Base-by-base conservation (phyloP, 2,113 vertebrate species). In the Callorhinus ursinus region DNA sequence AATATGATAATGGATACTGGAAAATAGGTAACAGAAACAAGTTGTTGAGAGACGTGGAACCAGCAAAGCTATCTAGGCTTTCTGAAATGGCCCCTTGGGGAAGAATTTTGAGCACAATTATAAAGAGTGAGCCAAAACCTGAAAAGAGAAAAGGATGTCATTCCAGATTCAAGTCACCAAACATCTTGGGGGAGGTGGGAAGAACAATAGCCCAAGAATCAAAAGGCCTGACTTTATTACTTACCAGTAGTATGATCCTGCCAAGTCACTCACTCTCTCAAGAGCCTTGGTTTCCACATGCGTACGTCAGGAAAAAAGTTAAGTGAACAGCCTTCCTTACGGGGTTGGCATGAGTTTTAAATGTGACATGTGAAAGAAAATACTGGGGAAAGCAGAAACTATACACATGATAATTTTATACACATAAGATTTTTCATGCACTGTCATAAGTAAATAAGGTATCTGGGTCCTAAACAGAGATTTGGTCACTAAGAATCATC, bases 91-190 rank as follows among this genome's bases (percentile, higher is more conserved):
- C 69, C 61, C 86, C 59, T 61, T 87, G 33, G 49, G 59, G n/a
- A 95, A 81, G 79, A 86, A 89, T 76, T 96, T 82, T 90, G 31
- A 87, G 28, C 69, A 77, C 33, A 57, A 5, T 95, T 92, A 82
- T 57, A 85, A 82, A 89, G 24, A 85, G 9, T 28, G 24, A 95
- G 18, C 72, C 33, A 77, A 88, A 88, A 67, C 46, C 18, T 53
- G 49, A 83, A 63, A 83, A 65, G 28, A 92, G 16, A 87, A 18
- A 9, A 46, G 26, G 16, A 63, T 42, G 5, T 1, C 31, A 59
- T 94, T 94, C 16, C 36, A 82, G 61, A 84, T 57, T 96, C 28
- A 89, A 81, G 36, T 92, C 61, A 69, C 49, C 51, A n/a, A 74
- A 49, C 57, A 16, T 92, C 81, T 86, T 22, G 21, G 33, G 51